These are phyloP conservation scores for Melitaea athalia DNA, from an alignment of 2,888 invertebrate species.

Conservation along the genomic window DNA sequence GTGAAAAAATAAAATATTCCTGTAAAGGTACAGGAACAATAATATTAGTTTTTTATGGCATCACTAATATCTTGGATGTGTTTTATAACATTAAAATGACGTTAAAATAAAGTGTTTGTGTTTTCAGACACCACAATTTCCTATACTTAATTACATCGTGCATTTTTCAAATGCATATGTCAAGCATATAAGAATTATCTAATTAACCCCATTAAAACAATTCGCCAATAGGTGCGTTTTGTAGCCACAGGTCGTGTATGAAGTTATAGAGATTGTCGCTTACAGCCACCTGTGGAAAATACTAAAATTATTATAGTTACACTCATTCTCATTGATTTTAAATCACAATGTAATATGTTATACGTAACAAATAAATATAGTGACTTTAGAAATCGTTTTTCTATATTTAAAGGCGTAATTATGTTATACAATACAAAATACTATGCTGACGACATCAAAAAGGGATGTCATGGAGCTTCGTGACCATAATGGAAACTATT, in stretches of 20 bases:
- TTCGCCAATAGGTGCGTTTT: constrained; percentile 98
- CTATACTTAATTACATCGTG: neutral
- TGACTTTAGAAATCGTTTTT: too few species aligned
- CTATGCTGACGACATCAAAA: too few species aligned
- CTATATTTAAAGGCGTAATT: too few species aligned
- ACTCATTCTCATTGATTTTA: neutral
- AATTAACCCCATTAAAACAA: constrained; percentile 72
- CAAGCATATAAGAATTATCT: neutral
- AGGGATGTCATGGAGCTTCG: too few species aligned
- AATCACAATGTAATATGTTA: neutral
- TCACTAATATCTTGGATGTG: neutral
- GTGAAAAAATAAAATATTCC: neutral
- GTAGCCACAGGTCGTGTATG: constrained; percentile 97
- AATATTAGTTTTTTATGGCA: too few species aligned
- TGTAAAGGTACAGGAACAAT: neutral
- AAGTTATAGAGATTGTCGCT: constrained; percentile 96
- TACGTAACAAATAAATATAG: too few species aligned
- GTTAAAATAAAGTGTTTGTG: neutral
- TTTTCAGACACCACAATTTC: neutral
- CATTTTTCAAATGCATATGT: neutral
- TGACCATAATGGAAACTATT: too few species aligned
- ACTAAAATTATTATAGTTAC: neutral
- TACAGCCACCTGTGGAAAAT: constrained; percentile 88
- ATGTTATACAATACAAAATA: too few species aligned
- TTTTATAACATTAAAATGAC: neutral